Evolutionary conservation across 2,113 vertebrate species (phyloP).

Genomic region (Chaetops frenatus): DNA sequence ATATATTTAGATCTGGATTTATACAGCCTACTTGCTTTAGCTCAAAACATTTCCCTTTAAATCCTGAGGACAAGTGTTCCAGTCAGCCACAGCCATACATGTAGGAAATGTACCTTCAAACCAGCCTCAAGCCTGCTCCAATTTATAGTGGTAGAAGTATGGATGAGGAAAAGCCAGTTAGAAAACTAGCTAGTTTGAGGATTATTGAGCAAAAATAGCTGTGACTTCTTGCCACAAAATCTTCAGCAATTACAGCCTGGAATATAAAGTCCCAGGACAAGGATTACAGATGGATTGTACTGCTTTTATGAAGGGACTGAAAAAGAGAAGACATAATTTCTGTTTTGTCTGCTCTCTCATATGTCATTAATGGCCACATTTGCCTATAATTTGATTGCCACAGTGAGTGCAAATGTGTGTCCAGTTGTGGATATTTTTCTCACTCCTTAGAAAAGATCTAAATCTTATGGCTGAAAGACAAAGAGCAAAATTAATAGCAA

Average conservation of each 20-base stretch:
- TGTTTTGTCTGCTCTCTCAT: background rate
- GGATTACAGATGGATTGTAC: background rate
- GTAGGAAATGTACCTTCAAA: background rate
- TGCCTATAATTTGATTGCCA: background rate
- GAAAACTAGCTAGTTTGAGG: background rate
- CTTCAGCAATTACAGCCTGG: background rate
- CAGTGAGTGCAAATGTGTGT: background rate
- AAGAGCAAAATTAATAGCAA: background rate
- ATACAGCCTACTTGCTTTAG: background rate
- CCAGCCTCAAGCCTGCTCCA: background rate
- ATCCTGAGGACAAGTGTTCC: background rate
- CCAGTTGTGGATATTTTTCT: background rate
- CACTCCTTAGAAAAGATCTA: background rate
- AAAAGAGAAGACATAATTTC: background rate
- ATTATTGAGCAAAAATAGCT: background rate
- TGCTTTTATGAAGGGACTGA: background rate
- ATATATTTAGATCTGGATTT: background rate
- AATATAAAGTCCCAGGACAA: background rate
- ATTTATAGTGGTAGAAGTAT: background rate
- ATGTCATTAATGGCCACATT: background rate
- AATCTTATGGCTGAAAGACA: background rate
- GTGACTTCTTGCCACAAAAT: background rate
- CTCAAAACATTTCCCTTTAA: background rate
- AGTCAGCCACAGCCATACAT: background rate
- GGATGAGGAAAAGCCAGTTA: background rate